These are phyloP conservation scores for Teleogryllus oceanicus DNA, from an alignment of 2,888 invertebrate genomes.

Conservation along the genomic window DNA sequence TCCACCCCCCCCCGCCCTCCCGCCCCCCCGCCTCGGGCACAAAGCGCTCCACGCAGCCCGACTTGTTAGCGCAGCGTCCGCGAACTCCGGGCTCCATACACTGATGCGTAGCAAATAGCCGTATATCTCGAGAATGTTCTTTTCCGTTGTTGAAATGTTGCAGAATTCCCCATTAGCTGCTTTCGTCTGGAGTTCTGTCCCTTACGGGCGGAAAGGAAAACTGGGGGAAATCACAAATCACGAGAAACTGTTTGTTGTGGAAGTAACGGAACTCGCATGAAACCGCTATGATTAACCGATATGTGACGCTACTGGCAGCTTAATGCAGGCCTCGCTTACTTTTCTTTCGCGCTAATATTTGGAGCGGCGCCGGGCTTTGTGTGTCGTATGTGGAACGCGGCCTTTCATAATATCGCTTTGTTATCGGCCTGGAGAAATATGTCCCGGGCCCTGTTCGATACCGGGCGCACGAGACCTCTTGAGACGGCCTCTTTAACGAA, in stretches of 20 bases:
- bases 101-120: not conserved
- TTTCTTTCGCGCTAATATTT: not conserved
- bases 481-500: too few relatives aligned
- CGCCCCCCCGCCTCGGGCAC: too few relatives aligned
- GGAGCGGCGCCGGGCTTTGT: not conserved
- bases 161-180: not conserved
- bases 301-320: not conserved
- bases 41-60: too few relatives aligned
- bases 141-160: conserved; percentile 6
- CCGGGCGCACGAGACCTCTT: not conserved
- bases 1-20: too few relatives aligned
- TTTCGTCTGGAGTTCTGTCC: not conserved
- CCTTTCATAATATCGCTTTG: conserved; percentile 18
- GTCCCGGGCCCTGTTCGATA: conserved; percentile 4
- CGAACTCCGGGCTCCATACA: not conserved
- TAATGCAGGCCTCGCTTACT: not conserved
- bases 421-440: not conserved
- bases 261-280: not conserved
- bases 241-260: conserved; percentile 1
- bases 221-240: conserved; percentile 3
- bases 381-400: conserved; percentile 4
- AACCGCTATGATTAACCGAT: conserved; percentile 9
- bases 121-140: not conserved
- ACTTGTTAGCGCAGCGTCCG: too few relatives aligned
- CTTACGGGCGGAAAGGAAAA: not conserved